Evolutionary conservation across 2,113 vertebrate genomes (phyloP).

Genomic region (Camelus bactrianus): DNA sequence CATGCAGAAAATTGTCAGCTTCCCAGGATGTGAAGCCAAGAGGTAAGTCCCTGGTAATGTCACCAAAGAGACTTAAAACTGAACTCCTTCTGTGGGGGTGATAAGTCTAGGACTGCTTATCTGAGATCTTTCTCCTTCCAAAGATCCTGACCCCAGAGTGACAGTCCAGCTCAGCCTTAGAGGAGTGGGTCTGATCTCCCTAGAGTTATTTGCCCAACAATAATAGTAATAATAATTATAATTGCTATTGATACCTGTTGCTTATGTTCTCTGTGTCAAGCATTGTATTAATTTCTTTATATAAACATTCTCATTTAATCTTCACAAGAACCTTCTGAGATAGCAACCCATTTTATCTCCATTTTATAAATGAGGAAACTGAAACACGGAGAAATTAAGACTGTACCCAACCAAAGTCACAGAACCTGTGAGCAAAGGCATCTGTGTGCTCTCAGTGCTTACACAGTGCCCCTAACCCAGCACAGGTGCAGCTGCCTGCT

Average conservation of each 20-base stretch:
- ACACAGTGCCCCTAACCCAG: neutral
- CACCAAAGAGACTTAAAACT: neutral
- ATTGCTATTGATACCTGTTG: neutral
- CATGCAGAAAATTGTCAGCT: constrained; percentile 74
- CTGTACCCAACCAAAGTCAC: neutral
- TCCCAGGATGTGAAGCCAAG: neutral
- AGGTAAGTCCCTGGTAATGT: constrained; percentile 74
- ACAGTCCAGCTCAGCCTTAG: neutral
- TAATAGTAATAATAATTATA: neutral
- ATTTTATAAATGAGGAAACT: neutral
- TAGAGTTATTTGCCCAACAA: neutral
- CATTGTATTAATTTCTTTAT: neutral
- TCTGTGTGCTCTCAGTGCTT: neutral
- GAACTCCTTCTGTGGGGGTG: neutral
- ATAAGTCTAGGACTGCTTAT: neutral
- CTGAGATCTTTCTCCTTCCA: neutral
- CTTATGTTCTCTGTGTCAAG: neutral
- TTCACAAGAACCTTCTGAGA: neutral
- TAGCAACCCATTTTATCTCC: neutral
- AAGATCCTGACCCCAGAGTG: neutral
- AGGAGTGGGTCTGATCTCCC: neutral
- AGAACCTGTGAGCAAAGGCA: fast-evolving
- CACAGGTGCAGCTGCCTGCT: fast-evolving
- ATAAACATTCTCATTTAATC: neutral
- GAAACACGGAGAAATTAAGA: neutral